These are phyloP conservation scores for Strigamia maritima DNA, from an alignment of 2,888 invertebrate genomes.

Conservation along the genomic window DNA sequence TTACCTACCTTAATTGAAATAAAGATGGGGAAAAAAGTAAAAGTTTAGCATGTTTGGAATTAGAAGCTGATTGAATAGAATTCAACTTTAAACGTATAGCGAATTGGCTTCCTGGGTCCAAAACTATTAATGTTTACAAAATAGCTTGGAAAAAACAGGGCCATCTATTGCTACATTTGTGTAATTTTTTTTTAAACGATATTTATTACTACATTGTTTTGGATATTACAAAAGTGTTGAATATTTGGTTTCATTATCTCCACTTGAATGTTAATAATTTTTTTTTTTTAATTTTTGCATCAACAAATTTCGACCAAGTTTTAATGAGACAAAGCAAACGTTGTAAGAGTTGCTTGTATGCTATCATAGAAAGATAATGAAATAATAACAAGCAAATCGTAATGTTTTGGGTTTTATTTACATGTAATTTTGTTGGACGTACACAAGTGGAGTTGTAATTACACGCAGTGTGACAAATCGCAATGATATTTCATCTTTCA, in stretches of 20 bases:
- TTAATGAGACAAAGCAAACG: no score
- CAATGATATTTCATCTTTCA: neutral
- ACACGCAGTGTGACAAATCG: neutral
- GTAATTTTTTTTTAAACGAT: neutral
- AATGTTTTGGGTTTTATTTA: conserved; percentile 4
- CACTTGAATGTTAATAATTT: no score
- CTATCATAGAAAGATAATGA: neutral
- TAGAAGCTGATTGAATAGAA: neutral
- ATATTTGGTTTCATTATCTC: no score
- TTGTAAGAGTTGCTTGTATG: no score
- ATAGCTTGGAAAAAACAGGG: neutral
- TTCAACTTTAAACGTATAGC: neutral
- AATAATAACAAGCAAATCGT: neutral
- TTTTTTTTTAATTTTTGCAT: no score
- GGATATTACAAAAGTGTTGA: no score
- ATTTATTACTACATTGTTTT: no score
- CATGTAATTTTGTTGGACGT: neutral
- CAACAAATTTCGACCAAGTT: no score
- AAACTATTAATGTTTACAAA: neutral
- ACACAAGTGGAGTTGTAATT: neutral
- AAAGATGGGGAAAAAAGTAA: no score
- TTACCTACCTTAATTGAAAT: no score
- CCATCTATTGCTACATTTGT: neutral
- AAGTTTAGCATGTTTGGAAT: neutral
- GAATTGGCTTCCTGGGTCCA: neutral